Base-by-base conservation (phyloP, 2,113 vertebrate genomes). In the Cacatua alba region DNA sequence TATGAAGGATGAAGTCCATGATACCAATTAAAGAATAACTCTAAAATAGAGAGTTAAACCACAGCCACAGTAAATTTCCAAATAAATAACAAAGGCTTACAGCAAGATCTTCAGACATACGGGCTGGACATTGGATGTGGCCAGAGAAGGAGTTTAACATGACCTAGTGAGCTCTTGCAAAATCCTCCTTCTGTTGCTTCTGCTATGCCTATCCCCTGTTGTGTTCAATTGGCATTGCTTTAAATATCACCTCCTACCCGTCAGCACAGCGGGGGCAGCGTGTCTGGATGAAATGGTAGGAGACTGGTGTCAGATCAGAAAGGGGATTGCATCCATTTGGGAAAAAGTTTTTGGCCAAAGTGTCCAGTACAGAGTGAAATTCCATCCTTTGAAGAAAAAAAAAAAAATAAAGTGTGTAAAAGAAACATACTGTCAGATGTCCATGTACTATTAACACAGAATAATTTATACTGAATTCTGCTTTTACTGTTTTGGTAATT, bases 121-220 rank as follows among this genome's bases (percentile, higher is more conserved):
- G 63, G 85, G 91, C 80, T 97, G 95, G 95, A 97, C 93, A 86
- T 20, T 92, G 91, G 78, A 94, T 93, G 75, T 92, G 96, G 94
- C 86, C 89, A 90, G 90, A 95, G 82, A 86, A 95, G 94, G 59
- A 97, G 26, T 96, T 97, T 94, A 90, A 46, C 7, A 51, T 93
- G 94, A 97, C 78, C 81, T 37, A 94, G 83, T 0, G 25, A 92
- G 79, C 87, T 94, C 94, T 81, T 86, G 84, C 90, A 88, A 97
- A 97, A 96, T 97, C 93, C 91, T 96, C 97, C 90, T 97, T 97
- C 96, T 97, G 96, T 92, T 95, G 96, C 95, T 52, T 82, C 29
- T 79, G 86, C 94, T 96, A 6, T 95, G 86, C 90, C 82, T 96
- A 21, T 95, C 64, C 84, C 94, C 93, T 29, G 60, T 95, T 57